These are phyloP conservation scores for Polia nebulosa DNA, from an alignment of 2,888 invertebrate species.

Conservation along the genomic window DNA sequence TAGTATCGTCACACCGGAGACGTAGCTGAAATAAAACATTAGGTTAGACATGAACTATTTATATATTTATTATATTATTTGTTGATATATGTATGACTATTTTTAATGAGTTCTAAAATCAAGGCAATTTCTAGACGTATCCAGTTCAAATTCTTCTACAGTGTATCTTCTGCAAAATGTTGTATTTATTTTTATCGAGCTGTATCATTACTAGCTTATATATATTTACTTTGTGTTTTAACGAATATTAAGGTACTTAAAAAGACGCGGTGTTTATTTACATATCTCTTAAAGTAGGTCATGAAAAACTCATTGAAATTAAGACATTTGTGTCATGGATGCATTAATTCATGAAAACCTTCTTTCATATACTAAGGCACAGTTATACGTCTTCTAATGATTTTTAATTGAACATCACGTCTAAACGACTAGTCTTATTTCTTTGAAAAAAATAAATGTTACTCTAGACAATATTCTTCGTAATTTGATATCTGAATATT, in stretches of 20 bases:
- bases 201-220: neutral
- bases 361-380: too few species aligned
- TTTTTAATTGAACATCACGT: too few species aligned
- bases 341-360: neutral
- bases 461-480: too few species aligned
- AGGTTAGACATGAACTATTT: neutral
- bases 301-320: slow-evolving; percentile 21
- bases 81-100: too few species aligned
- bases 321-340: slow-evolving; percentile 18
- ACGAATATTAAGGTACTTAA: neutral
- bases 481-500: too few species aligned
- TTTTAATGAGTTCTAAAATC: neutral
- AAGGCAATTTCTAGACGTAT: neutral
- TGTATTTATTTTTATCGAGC: too few species aligned
- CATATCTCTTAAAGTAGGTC: slow-evolving; percentile 15
- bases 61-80: too few species aligned
- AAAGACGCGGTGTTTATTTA: neutral
- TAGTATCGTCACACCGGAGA: slow-evolving; percentile 96
- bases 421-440: too few species aligned
- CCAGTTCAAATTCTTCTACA: neutral
- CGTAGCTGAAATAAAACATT: slow-evolving; percentile 91
- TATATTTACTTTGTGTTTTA: neutral
- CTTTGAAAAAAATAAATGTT: too few species aligned
- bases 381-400: too few species aligned
- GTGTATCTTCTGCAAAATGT: too few species aligned